phyloP scores from a whole-genome alignment of 2,113 vertebrate species.

The Fulica atra region DNA sequence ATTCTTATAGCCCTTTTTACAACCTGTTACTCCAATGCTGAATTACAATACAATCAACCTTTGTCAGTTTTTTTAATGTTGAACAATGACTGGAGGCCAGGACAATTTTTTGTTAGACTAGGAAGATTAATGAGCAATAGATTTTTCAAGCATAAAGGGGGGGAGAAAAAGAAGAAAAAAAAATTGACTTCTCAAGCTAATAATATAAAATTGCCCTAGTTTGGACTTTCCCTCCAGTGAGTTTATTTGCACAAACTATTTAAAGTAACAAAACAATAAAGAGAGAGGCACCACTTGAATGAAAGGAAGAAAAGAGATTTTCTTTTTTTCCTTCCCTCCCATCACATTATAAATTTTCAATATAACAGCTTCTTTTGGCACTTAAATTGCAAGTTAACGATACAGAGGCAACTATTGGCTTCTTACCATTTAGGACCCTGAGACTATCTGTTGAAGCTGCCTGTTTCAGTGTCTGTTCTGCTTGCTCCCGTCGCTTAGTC shows the following conservation, averaged over 20 bases:
- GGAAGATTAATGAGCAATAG: slow-evolving; percentile 66
- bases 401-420: not conserved
- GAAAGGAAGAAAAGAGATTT: not conserved
- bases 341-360: not conserved
- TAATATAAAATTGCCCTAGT: slow-evolving; percentile 36
- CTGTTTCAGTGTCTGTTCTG: slow-evolving; percentile 94
- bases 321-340: not conserved
- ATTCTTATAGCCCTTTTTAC: slow-evolving; percentile 72
- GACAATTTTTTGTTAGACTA: slow-evolving; percentile 61
- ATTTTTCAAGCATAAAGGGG: slow-evolving; percentile 20
- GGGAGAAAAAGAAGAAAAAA: not conserved
- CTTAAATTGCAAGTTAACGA: not conserved
- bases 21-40: slow-evolving; percentile 75
- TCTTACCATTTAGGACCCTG: slow-evolving; percentile 94
- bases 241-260: slow-evolving; percentile 3
- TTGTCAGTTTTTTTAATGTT: slow-evolving; percentile 74
- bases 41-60: slow-evolving; percentile 78
- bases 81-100: slow-evolving; percentile 67
- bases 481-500: slow-evolving; percentile 96
- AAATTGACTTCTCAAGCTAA: slow-evolving; percentile 38
- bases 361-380: not conserved
- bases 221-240: slow-evolving; percentile 1
- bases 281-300: not conserved
- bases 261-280: slow-evolving; percentile 15
- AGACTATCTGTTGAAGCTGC: slow-evolving; percentile 93